Evolutionary conservation across 2,797 vertebrate genomes (phyloP).

Genomic region (Prunella strophiata): DNA sequence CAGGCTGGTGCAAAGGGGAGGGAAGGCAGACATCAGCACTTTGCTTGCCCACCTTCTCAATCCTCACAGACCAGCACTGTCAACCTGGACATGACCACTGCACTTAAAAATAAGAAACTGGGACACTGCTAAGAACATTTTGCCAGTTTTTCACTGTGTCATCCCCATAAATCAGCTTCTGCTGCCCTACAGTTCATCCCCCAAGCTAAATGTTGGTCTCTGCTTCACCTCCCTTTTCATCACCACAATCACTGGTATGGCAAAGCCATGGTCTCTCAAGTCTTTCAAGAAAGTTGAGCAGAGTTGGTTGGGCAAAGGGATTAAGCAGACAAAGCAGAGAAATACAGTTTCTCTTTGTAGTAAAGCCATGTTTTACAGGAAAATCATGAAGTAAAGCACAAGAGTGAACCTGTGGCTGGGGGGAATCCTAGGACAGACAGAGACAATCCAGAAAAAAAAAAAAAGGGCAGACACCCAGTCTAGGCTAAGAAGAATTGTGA

Average conservation of each 20-base stretch:
- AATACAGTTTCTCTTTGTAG: not conserved
- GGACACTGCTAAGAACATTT: not conserved
- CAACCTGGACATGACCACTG: not conserved
- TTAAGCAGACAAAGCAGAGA: not conserved
- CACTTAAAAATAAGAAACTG: not conserved
- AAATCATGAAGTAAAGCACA: not conserved
- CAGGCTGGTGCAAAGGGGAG: not conserved
- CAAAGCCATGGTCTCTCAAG: not conserved
- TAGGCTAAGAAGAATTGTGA: not conserved
- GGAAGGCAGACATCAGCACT: not conserved
- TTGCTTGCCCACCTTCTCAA: not conserved
- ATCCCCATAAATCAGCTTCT: not conserved
- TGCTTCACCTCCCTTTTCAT: not conserved
- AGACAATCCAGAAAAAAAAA: not conserved
- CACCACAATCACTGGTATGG: not conserved
- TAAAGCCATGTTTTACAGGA: not conserved
- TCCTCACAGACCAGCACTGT: not conserved
- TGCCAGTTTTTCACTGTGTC: not conserved
- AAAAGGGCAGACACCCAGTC: not conserved
- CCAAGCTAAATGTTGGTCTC: not conserved
- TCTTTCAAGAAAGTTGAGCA: not conserved
- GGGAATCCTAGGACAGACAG: not conserved
- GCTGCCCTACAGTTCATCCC: not conserved
- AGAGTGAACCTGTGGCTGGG: not conserved
- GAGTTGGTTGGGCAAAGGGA: not conserved